Evolutionary conservation across 2,888 invertebrate genomes (phyloP).

Genomic region (Stictocephala bisonia): DNA sequence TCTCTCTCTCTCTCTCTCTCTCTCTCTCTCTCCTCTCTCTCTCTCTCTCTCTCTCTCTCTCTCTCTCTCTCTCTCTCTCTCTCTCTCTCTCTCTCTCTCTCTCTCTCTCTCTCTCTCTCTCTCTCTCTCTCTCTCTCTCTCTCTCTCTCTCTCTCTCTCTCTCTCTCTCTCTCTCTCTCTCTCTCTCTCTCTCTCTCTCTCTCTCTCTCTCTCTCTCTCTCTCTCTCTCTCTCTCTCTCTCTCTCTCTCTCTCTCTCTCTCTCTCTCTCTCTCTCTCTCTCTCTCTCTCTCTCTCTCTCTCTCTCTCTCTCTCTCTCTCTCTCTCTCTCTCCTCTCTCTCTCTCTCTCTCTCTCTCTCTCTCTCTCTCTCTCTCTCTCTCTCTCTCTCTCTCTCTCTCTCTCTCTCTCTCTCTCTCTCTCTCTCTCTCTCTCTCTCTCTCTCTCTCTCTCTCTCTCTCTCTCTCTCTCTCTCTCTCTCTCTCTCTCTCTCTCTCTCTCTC

Average conservation of each 20-base stretch:
- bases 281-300: not conserved
- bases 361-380: not conserved
- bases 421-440: not conserved
- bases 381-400: not conserved
- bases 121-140: not conserved
- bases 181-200: not conserved
- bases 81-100: too few relatives aligned
- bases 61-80: too few relatives aligned
- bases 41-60: too few relatives aligned
- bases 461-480: not conserved
- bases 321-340: not conserved
- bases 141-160: not conserved
- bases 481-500: not conserved
- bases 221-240: not conserved
- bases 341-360: not conserved
- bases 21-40: too few relatives aligned
- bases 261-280: not conserved
- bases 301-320: not conserved
- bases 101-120: too few relatives aligned
- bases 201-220: not conserved
- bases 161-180: not conserved
- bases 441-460: not conserved
- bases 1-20: too few relatives aligned
- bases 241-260: not conserved
- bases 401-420: not conserved